Evolutionary conservation across 2,113 vertebrate genomes (phyloP), one percentile per base, ranked within the genome.

Genomic region (Hypanus sabinus): DNA sequence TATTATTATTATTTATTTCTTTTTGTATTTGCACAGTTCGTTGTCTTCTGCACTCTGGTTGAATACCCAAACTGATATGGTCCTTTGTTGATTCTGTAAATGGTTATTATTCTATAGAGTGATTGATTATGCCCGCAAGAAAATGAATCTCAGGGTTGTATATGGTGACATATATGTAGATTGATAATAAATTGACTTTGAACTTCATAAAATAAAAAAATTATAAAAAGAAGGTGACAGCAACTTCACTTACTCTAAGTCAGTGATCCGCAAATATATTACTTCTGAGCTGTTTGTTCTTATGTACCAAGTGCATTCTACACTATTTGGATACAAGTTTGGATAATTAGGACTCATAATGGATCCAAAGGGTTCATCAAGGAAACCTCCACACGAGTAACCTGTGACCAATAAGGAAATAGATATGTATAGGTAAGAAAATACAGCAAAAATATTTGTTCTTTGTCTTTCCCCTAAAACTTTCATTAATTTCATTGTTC

Each of bases 301-400:
- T 94, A 99, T 96, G 87, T 97, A 95, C 98, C 98, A 99, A 38
- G 97, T 94, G 9, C 98, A 99, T 62, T 97, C 96, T 16, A 95
- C 94, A 33, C 97, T 95, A 79, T 95, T 94, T 0, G 96, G 93
- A 85, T 99, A 97, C 57, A 96, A 1, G 8, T 2, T 3, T 30
- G 98, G 98, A 92, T 98, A 97, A 95, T 97, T 96, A 0, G 98
- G 98, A 85, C 98, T 99, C 94, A 95, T 96, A 77, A 99, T 95
- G 76, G 94, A 95, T 11, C 98, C 98, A 0, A 96, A 96, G 0
- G 94, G 94, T 33, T 95, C 94, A 5, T 94, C 95, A 90, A 98
- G 94, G 83, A 94, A 93, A 46, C 97, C 97, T 83, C 98, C 98
- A 94, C 98, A 99, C 0, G 94, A 3, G 38, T 95, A 5, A 30